These are phyloP conservation scores for Euplagia quadripunctaria DNA, from an alignment of 2,888 invertebrate species.

Conservation along the genomic window DNA sequence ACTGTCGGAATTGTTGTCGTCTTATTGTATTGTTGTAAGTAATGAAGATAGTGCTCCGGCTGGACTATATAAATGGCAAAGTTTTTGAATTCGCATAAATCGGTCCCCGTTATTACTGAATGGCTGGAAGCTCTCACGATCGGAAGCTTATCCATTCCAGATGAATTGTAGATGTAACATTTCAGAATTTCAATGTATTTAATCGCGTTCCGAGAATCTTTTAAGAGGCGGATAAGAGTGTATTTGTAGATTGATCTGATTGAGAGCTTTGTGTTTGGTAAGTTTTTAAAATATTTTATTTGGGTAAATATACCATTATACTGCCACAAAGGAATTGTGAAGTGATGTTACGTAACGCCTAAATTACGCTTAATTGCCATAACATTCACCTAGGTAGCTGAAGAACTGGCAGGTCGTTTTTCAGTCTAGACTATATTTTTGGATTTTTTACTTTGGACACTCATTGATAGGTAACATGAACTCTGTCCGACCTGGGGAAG, in stretches of 20 bases:
- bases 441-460: not conserved
- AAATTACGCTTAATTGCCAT: not conserved
- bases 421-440: not conserved
- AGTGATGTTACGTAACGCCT: not conserved
- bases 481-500: not conserved
- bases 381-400: not conserved
- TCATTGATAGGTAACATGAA: not conserved
- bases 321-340: not conserved
- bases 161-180: slow-evolving; percentile 3
- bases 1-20: not conserved
- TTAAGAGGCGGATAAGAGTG: not conserved
- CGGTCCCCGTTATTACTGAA: not conserved
- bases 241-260: not conserved
- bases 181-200: slow-evolving; percentile 7
- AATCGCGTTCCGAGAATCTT: not conserved
- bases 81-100: slow-evolving; percentile 2
- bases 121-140: not conserved
- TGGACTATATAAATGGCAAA: not conserved
- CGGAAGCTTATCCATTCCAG: slow-evolving; percentile 7
- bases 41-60: not conserved
- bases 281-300: slow-evolving; percentile 2
- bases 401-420: not conserved
- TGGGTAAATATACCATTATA: not conserved
- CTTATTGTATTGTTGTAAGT: not conserved
- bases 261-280: slow-evolving; percentile 1